phyloP scores from a whole-genome alignment of 2,888 invertebrate species.

The Drosophila pegasa region DNA sequence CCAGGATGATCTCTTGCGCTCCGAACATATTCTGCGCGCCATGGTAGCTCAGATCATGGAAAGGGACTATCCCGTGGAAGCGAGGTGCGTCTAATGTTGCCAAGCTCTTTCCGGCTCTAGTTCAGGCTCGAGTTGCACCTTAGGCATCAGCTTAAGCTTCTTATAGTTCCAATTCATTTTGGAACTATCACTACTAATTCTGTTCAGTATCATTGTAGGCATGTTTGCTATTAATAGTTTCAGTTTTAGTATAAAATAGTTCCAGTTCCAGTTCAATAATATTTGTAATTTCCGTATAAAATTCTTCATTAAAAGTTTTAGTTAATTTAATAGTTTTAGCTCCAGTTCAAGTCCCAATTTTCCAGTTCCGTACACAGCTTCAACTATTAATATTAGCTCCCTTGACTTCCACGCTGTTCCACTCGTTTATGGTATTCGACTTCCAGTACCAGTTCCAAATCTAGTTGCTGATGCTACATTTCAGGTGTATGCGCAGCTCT shows the following conservation, averaged over 20 bases:
- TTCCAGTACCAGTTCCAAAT: not conserved
- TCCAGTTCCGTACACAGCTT: not conserved
- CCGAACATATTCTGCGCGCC: constrained; percentile 72
- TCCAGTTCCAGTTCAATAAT: not conserved
- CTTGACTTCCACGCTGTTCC: no score
- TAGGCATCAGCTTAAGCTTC: no score
- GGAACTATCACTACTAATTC: not conserved
- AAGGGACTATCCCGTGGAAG: constrained; percentile 43
- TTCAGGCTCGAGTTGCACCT: not conserved
- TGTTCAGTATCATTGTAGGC: not conserved
- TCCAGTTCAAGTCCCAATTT: not conserved
- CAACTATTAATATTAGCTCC: no score
- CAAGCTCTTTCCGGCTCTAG: not conserved
- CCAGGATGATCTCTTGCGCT: constrained; percentile 71
- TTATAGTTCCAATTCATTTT: not conserved
- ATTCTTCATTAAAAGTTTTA: no score
- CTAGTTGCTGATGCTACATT: no score
- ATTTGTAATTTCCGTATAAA: not conserved
- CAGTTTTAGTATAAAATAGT: not conserved
- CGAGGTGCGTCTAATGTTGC: constrained; percentile 29
- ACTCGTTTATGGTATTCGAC: no score
- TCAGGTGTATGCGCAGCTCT: no score
- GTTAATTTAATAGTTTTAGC: no score
- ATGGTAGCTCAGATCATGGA: constrained; percentile 69
- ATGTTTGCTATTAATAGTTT: not conserved